phyloP scores from a whole-genome alignment of 2,797 vertebrate genomes.

The Australoheros facetus region DNA sequence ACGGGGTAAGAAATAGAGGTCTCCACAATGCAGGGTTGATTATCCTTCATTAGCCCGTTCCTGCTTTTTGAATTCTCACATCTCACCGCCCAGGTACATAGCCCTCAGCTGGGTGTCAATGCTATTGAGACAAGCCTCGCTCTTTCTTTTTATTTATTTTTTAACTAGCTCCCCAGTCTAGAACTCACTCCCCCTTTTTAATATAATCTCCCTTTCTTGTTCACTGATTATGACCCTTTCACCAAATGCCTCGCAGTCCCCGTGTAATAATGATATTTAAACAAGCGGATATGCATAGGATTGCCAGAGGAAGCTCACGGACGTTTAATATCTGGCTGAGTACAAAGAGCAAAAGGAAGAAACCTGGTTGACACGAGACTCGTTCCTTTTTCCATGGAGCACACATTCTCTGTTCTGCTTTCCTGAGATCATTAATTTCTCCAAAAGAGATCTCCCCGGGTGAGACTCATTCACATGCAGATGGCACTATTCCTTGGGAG shows the following conservation, averaged over 20 bases:
- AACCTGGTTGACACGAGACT: slow-evolving; percentile 60
- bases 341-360: slow-evolving; percentile 72
- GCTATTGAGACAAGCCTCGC: slow-evolving; percentile 13
- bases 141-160: slow-evolving; percentile 34
- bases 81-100: slow-evolving; percentile 46
- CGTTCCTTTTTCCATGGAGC: slow-evolving; percentile 62
- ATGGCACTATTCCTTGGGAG: slow-evolving; percentile 76
- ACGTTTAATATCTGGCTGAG: slow-evolving; percentile 78
- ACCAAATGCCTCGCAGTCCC: slow-evolving; percentile 55
- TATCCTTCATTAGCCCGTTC: slow-evolving; percentile 63
- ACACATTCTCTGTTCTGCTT: slow-evolving; percentile 74
- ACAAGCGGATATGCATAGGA: slow-evolving; percentile 60
- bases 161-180: slow-evolving; percentile 31
- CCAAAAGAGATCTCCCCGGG: slow-evolving; percentile 81
- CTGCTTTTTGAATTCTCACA: slow-evolving; percentile 42
- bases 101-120: slow-evolving; percentile 28
- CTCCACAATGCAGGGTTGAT: slow-evolving; percentile 61
- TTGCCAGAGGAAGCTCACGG: slow-evolving; percentile 63
- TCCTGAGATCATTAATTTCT: slow-evolving; percentile 85
- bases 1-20: slow-evolving; percentile 34
- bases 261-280: slow-evolving; percentile 77
- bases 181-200: slow-evolving; percentile 49
- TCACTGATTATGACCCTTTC: slow-evolving; percentile 75
- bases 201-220: slow-evolving; percentile 70
- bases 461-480: slow-evolving; percentile 84